Base-by-base conservation (phyloP, 2,888 invertebrate genomes). In the Parapristionchus giblindavisi region DNA sequence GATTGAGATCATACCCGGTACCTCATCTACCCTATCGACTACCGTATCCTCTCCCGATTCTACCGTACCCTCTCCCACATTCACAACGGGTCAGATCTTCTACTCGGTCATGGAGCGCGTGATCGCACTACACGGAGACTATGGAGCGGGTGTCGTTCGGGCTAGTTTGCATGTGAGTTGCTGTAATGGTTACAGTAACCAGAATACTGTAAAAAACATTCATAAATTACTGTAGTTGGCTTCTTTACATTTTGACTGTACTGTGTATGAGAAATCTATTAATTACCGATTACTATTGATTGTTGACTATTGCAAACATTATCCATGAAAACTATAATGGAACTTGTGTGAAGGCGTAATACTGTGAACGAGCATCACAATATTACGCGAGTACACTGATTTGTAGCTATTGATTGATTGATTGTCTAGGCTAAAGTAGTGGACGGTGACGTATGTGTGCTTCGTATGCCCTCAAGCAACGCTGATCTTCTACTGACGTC, bases 51-150 rank as follows among this genome's bases (percentile, higher is more conserved):
- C n/a, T n/a, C n/a, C n/a, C n/a, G n/a, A n/a, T n/a, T n/a, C n/a
- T n/a, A n/a, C n/a, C 0, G 68, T 14, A 21, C 21, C 52, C 52
- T 34, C 51, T 29, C 3, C 68, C n/a, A 21, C 52, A n/a, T 27
- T 52, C 68, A 52, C 68, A 32, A 51, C 52, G 8, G 52, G 51
- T 3, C 68, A 68, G 36, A 17, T 68, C 0, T 68, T 68, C 68
- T 34, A 52, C 34, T 34, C 68, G 1, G 68, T 68, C 21, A 29
- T 66, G 4, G 48, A 66, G 36, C 34, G 27, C 21, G 61, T 61
- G 36, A 29, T 40, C n/a, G 14, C 21, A 56, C 38, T 71, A n/a
- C 71, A 71, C 34, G 71, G 71, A n/a, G 71, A 71, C 40, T 71
- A 40, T 36, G 71, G 71, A 14, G 71, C 58, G 56, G 71, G 71